Evolutionary conservation across 23 tunicate species (phyloP), one percentile per base, ranked within the genome.

Genomic region (Ascidia mentula): DNA sequence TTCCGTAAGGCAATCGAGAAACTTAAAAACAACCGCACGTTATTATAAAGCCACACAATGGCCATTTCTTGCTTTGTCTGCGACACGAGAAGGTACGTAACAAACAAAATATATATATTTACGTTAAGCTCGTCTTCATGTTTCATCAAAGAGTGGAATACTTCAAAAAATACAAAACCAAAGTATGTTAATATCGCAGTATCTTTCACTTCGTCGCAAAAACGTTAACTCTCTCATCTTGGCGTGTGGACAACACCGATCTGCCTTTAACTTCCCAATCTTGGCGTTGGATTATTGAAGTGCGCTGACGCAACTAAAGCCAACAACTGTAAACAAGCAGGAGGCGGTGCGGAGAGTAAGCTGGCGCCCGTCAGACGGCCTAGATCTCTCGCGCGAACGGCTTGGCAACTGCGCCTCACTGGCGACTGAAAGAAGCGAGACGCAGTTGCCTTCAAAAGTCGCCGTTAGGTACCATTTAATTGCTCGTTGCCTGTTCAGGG

Each of bases 301-400:
- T 26, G 65, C 65, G 7, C 22, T 53, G 65, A 53, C 65, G 65
- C 65, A 53, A 53, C 65, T 9, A 53, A 53, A 53, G 28, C 65
- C 4, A 53, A 53, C 65, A 20, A 5, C 65, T 53, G 65, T 53
- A 53, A 53, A 53, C 65, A 53, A 26, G 65, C 65, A 1, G 24
- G 65, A 26, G 13, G 65, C 65, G 24, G 65, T 53, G 65, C 65
- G 65, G 22, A 26, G 22, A 53, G 65, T 53, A 53, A 53, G 65
- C 65, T 53, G 65, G 65, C 65, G 65, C 65, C 65, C 65, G 65
- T 53, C 65, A 53, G 65, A 53, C 65, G 65, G 65, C 65, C 65
- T 53, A 9, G 65, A 53, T 53, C 24, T 26, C 12, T 28, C 22
- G 24, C 65, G 65, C 65, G 65, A 26, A 53, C 7, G 28, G 22